phyloP scores from a whole-genome alignment of 1,140 invertebrate species.

The Tribolium castaneum region DNA sequence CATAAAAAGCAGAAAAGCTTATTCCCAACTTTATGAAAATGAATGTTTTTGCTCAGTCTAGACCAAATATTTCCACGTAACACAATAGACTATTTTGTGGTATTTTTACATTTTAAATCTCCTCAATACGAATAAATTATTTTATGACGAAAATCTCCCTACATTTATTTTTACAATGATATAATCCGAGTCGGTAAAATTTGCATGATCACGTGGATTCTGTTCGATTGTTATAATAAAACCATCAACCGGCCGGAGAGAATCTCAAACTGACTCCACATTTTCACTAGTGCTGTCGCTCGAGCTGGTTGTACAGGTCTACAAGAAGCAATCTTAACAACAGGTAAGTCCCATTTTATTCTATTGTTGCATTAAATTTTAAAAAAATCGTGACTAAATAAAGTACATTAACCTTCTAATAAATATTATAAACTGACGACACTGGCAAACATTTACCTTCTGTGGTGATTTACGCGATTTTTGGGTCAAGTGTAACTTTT shows the following conservation, averaged over 20 bases:
- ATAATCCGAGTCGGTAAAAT: constrained; percentile 6
- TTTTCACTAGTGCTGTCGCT: not conserved
- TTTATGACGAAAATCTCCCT: not conserved
- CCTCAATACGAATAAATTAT: not conserved
- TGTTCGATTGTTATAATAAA: constrained; percentile 29
- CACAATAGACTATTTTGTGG: not conserved
- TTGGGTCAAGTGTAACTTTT: not conserved
- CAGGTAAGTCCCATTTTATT: not conserved
- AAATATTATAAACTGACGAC: not conserved
- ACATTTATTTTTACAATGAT: constrained; percentile 18
- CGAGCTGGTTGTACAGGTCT: not conserved
- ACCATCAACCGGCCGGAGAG: not conserved
- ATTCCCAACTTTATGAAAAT: too few relatives aligned
- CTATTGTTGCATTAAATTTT: not conserved
- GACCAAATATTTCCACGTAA: too few relatives aligned
- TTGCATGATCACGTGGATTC: constrained; percentile 22
- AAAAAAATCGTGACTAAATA: not conserved
- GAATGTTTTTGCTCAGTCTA: too few relatives aligned
- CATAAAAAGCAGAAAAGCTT: too few relatives aligned
- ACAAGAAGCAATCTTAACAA: not conserved
- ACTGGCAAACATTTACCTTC: not conserved
- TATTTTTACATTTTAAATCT: not conserved
- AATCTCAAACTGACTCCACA: constrained; percentile 10
- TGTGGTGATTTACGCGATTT: not conserved
- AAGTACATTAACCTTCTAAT: not conserved